Evolutionary conservation across 2,888 invertebrate genomes (phyloP), one percentile per base, ranked within the genome.

Genomic region (Lasioglossum villosulum): DNA sequence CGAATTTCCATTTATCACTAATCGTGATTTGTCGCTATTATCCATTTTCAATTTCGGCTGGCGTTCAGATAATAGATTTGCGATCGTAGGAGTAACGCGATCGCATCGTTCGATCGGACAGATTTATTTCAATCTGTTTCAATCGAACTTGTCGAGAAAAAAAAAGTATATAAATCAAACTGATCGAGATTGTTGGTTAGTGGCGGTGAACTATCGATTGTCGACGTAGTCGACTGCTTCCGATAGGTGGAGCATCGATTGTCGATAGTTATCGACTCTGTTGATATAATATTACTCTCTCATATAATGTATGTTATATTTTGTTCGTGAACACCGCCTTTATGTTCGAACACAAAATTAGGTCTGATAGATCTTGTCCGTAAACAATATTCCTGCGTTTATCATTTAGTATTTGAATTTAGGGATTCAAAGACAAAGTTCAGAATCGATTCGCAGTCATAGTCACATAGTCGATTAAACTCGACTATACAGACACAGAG

Each of bases 1-100:
- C 86, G 42, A 45, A 75, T 86, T 86, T 83, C 16, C 78, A 86
- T 74, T 52, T 79, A 37, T 19, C 27, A 75, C 10, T 56, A 83
- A 75, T 59, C 71, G 42, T 34, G 34, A 1, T 4, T 66, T 52
- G 23, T 78, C 42, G 19, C 63, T 16, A 70, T 6, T 71, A 34
- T 74, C 39, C 66, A 83, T 79, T 73, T 76, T 76, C 48, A 34
- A 34, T 79, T 80, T 77, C 10, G 8, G 4, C 23, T 23, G 8
- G 23, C 30, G 16, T 30, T 27, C 10, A 34, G 14, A 6, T 19
- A 16, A 34, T 34, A 42, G 42, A 42, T 42, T 4, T 66, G 4
- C 10, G 37, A 37, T 37, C 10, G 34, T 6, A 1, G 34, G 1
- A 3, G 3, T 34, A 37, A 37, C 34, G 34, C 4, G 34, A 63